phyloP scores from a whole-genome alignment of 2,797 vertebrate genomes.

The Echiichthys vipera region DNA sequence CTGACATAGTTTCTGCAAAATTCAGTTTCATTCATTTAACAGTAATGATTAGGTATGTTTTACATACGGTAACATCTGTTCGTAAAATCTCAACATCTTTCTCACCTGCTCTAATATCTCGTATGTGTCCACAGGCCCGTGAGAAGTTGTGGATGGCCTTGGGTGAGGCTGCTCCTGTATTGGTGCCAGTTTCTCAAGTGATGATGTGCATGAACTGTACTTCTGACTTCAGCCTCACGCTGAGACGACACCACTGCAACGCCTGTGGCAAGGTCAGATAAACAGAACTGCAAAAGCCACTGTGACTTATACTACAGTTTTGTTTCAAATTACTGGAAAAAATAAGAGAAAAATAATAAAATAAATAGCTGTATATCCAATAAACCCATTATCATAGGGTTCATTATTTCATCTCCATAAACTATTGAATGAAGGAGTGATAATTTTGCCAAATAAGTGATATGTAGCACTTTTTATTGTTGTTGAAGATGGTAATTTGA shows the following conservation, averaged over 20 bases:
- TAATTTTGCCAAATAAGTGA: neutral
- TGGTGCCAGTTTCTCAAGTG: slow-evolving; percentile 92
- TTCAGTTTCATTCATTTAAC: neutral
- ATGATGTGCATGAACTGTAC: slow-evolving; percentile 99
- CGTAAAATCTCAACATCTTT: neutral
- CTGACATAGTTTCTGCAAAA: neutral
- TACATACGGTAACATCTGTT: neutral
- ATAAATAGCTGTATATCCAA: neutral
- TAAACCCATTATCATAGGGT: neutral
- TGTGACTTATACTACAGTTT: neutral
- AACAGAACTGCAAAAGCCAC: neutral
- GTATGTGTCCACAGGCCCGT: slow-evolving; percentile 83
- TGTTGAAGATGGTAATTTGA: neutral
- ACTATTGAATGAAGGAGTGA: neutral
- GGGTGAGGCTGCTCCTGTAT: slow-evolving; percentile 92
- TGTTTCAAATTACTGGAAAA: neutral
- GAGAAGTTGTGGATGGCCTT: slow-evolving; percentile 93
- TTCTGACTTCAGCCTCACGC: slow-evolving; percentile 94
- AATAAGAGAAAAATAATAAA: neutral
- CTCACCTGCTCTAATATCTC: neutral
- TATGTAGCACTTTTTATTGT: neutral
- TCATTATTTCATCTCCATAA: neutral
- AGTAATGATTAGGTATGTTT: neutral
- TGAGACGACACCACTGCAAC: slow-evolving; percentile 94
- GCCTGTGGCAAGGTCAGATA: slow-evolving; percentile 94